Percentiles rank a stretch among this genome's conserved stretches.
phyloP scores from a whole-genome alignment of 2,113 vertebrate species.

The Ptilonorhynchus violaceus region DNA sequence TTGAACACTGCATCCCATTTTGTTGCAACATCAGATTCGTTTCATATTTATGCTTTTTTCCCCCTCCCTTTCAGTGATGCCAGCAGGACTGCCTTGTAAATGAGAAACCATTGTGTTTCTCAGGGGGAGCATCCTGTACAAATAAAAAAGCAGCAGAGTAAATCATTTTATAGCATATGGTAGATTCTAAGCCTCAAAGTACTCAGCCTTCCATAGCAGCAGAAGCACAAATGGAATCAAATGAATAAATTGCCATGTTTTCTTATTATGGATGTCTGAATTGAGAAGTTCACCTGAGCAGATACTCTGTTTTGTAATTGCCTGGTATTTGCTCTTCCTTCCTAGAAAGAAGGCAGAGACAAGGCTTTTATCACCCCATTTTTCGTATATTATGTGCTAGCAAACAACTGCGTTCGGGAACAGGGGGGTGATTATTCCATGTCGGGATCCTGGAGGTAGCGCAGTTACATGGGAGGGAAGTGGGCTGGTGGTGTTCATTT shows the following conservation, averaged over 20 bases:
- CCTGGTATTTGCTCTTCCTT: conserved; percentile 9
- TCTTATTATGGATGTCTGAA: conserved; percentile 38
- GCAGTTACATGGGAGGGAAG: background rate
- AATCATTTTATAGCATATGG: conserved; percentile 49
- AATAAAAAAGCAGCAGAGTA: conserved; percentile 52
- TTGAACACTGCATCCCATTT: conserved; percentile 16
- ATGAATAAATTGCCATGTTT: conserved; percentile 49
- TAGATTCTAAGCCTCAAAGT: conserved; percentile 26
- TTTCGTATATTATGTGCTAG: background rate
- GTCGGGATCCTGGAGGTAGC: background rate
- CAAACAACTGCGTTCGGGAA: background rate
- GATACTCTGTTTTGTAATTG: conserved; percentile 26
- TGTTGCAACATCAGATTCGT: conserved; percentile 40
- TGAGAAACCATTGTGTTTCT: conserved; percentile 46
- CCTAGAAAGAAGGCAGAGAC: conserved; percentile 30
- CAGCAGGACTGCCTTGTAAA: conserved; percentile 48
- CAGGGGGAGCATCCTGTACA: conserved; percentile 45
- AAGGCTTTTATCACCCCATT: conserved; percentile 23
- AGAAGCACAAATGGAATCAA: conserved; percentile 33
- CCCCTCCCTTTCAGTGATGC: conserved; percentile 3
- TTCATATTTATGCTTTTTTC: conserved; percentile 47
- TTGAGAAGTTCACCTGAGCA: conserved; percentile 24
- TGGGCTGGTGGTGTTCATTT: background rate
- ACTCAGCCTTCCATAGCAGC: conserved; percentile 28
- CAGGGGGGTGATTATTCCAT: background rate